Conservation (phyloP, 2,797 vertebrate genomes). For the Philypnodon macrostomus region DNA sequence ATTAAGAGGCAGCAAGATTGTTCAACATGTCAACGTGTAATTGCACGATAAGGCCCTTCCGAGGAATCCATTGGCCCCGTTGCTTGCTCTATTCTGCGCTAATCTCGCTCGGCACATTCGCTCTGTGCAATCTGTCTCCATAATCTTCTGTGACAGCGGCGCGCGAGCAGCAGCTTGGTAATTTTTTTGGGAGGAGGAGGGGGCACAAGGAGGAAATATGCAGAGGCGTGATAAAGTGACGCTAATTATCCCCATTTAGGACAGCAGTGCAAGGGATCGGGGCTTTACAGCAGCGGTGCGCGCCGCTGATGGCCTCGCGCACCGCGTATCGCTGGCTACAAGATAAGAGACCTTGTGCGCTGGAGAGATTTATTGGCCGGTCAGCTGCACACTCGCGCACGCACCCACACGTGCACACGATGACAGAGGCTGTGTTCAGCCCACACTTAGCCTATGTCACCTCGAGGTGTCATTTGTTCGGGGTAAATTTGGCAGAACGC, state of each 20-base stretch:
- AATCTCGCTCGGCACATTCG: conserved; percentile 98
- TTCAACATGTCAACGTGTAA: conserved; percentile 99
- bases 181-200: conserved; percentile 72
- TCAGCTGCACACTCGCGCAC: conserved; percentile 73
- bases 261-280: conserved; percentile 97
- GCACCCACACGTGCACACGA: not conserved
- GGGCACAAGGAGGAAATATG: conserved; percentile 90
- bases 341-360: conserved; percentile 87
- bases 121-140: conserved; percentile 99
- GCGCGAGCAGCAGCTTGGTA: conserved; percentile 81
- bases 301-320: conserved; percentile 87
- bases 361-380: conserved; percentile 93
- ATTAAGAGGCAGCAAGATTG: conserved; percentile 99
- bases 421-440: conserved; percentile 29
- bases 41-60: conserved; percentile 99
- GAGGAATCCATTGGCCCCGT: conserved; percentile 99
- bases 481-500: conserved; percentile 91
- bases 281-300: conserved; percentile 90
- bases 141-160: conserved; percentile 98
- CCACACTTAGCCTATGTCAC: conserved; percentile 68
- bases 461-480: conserved; percentile 89
- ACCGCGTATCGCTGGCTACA: conserved; percentile 88
- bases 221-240: conserved; percentile 99
- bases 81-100: conserved; percentile 98
- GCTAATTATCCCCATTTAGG: conserved; percentile 99